These are phyloP conservation scores for Glossophaga mutica DNA, from an alignment of 2,797 vertebrate genomes.

Conservation along the genomic window DNA sequence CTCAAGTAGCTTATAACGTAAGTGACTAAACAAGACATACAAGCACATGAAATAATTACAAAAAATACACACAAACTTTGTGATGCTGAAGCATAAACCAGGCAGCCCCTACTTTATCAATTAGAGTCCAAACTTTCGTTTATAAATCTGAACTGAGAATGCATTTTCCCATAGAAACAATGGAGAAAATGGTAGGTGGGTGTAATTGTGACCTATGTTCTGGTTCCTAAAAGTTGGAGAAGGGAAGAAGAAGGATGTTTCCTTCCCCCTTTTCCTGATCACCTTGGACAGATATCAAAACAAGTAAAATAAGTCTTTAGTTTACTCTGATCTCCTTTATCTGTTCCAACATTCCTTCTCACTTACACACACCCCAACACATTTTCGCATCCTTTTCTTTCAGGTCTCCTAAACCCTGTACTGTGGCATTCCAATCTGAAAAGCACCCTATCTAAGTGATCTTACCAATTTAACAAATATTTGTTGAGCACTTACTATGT, in stretches of 20 bases:
- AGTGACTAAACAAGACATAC: not conserved
- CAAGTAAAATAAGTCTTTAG: not conserved
- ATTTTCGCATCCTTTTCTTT: not conserved
- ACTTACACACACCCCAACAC: not conserved
- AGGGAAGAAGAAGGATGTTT: not conserved
- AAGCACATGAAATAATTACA: not conserved
- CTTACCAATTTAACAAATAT: not conserved
- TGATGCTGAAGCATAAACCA: not conserved
- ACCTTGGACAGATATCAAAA: conserved; percentile 10
- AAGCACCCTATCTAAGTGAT: not conserved
- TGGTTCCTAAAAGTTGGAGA: conserved; percentile 8
- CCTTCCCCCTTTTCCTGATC: not conserved
- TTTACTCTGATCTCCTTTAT: conserved; percentile 10
- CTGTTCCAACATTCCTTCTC: not conserved
- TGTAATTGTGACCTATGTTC: conserved; percentile 11
- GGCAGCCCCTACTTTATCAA: not conserved
- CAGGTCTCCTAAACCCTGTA: conserved; percentile 12
- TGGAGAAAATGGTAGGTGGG: not conserved
- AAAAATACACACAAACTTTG: conserved; percentile 12
- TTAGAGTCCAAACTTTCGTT: not conserved
- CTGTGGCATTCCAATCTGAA: not conserved
- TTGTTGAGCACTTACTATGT: not conserved
- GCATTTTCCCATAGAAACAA: not conserved
- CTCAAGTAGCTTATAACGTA: conserved; percentile 8
- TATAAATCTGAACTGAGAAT: conserved; percentile 8